These are phyloP conservation scores for Eulemur mongoz DNA, from an alignment of 2,797 vertebrate species.

Conservation along the genomic window DNA sequence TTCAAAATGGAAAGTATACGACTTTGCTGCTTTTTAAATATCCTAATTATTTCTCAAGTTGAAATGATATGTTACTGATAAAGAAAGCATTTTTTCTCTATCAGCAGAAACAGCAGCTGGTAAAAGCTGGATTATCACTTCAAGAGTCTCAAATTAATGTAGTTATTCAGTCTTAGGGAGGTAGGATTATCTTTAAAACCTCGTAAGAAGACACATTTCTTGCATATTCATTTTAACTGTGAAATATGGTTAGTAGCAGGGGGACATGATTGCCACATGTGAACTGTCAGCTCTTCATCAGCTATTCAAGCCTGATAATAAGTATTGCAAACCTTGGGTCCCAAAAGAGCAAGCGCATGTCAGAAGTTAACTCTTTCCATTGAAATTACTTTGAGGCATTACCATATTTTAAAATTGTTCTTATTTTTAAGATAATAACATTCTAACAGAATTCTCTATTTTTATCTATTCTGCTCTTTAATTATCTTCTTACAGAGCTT, in stretches of 20 bases:
- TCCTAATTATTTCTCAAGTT: conserved; percentile 27
- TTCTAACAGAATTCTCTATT: background rate
- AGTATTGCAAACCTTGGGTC: background rate
- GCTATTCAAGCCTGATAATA: background rate
- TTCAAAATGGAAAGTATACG: background rate
- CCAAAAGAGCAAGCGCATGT: background rate
- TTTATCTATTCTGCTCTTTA: background rate
- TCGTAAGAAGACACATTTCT: background rate
- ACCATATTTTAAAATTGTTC: background rate
- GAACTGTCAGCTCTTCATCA: background rate
- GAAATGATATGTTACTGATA: background rate
- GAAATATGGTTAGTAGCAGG: background rate
- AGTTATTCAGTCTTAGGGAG: background rate
- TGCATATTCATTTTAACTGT: background rate
- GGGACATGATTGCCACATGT: background rate
- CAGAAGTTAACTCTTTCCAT: background rate
- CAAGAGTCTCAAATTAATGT: background rate
- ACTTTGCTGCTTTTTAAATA: background rate
- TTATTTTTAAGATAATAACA: background rate
- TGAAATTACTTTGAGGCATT: background rate
- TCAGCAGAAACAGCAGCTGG: background rate
- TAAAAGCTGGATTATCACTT: background rate
- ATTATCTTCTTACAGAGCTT: background rate
- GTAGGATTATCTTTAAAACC: background rate
- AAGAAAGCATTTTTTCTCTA: background rate